Evolutionary conservation across 30 jellyfish, hydroid and myxozoan species (phyloP), one percentile per base, ranked within the genome.

Genomic region (Haliclystus octoradiatus): DNA sequence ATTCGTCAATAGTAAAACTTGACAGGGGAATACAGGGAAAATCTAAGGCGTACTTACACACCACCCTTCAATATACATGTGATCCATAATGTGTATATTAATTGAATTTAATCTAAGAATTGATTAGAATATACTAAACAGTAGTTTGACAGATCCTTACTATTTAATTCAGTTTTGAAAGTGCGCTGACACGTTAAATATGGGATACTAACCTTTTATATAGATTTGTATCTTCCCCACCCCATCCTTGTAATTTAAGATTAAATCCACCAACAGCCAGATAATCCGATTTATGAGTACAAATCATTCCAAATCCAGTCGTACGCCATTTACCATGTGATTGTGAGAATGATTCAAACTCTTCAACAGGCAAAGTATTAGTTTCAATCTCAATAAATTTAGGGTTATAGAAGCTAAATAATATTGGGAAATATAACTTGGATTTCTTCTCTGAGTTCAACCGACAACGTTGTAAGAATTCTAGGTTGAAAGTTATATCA

Each of bases 311-410:
- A 50, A 72, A 87, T 12, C 97, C 97, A 68, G 75, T 52, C 19
- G 97, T 84, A 32, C 97, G 71, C 97, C 97, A 87, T 3, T 84
- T 80, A 24, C 97, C 97, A 12, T 92, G 66, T 31, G 69, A 81
- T 22, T 71, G 62, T 30, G 79, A 71, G n/a, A n/a, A n/a, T n/a
- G n/a, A n/a, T n/a, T n/a, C n/a, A n/a, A n/a, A n/a, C n/a, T n/a
- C n/a, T n/a, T n/a, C n/a, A 49, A 87, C 71, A 60, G 70, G 81
- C 31, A 30, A 70, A 19, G 49, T 34, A 27, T 80, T 73, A 53
- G 31, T 27, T 4, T 65, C 80, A 33, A 79, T 52, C 19, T 40
- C 33, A 14, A 65, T 84, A 1, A 87, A 50, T 13, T 72, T 29
- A 3, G 97, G 97, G 51, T 87, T 87, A 69, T 87, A 87, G 65